These are phyloP conservation scores for Crotalus horridus DNA, from an alignment of 2,113 vertebrate genomes.

Conservation along the genomic window DNA sequence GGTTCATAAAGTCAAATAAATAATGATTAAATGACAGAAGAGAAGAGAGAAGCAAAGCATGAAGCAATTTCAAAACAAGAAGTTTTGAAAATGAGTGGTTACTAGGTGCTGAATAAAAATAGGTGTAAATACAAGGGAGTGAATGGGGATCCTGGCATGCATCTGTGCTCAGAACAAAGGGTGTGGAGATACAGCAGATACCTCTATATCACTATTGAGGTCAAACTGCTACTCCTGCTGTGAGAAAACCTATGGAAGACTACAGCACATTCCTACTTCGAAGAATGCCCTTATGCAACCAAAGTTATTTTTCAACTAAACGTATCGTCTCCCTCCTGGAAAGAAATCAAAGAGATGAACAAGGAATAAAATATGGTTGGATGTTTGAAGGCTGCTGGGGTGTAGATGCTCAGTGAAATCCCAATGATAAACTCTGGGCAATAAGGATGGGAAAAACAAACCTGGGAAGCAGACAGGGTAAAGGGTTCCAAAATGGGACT, in stretches of 20 bases:
- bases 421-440: background rate
- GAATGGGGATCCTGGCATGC: background rate
- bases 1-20: background rate
- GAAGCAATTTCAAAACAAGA: background rate
- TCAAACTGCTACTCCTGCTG: background rate
- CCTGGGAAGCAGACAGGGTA: background rate
- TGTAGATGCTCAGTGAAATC: background rate
- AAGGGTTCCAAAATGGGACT: background rate
- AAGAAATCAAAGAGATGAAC: background rate
- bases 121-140: background rate
- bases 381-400: background rate
- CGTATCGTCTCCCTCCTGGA: background rate
- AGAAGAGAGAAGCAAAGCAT: background rate
- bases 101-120: background rate
- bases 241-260: background rate
- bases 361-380: background rate
- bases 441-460: background rate
- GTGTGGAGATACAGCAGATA: background rate
- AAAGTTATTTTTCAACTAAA: background rate
- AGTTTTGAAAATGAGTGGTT: too few species aligned
- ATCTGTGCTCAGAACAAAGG: background rate
- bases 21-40: background rate
- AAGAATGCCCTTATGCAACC: background rate
- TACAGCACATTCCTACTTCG: background rate
- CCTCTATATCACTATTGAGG: too few species aligned